phyloP scores from a whole-genome alignment of 2,888 invertebrate species.

The Meiosimyza decipiens region DNA sequence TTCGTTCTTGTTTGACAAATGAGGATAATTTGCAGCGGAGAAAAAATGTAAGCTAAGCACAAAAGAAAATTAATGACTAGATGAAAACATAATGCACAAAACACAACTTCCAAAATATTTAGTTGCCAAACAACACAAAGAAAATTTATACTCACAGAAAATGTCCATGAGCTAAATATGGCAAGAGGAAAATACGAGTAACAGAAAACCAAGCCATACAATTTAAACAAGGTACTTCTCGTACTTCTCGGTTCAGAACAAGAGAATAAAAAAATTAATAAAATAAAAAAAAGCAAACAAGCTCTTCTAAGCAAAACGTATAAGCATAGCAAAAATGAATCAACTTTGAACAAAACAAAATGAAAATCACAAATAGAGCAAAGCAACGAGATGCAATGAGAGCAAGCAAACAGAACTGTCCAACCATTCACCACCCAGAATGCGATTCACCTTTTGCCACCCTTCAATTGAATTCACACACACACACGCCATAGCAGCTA shows the following conservation, averaged over 20 bases:
- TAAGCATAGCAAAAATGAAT: neutral
- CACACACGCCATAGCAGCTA: neutral
- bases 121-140: constrained; percentile 15
- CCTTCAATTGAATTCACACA: neutral
- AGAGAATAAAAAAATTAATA: constrained; percentile 8
- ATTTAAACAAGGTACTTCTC: constrained; percentile 6
- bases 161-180: constrained; percentile 47
- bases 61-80: no score
- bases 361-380: neutral
- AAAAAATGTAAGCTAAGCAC: no score
- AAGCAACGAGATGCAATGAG: no score
- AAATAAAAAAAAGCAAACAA: constrained; percentile 12
- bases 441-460: neutral
- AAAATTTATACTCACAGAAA: constrained; percentile 26
- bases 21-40: no score
- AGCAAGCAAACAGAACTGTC: constrained; percentile 1
- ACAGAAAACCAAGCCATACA: constrained; percentile 7
- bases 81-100: no score
- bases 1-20: no score
- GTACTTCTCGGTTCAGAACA: neutral
- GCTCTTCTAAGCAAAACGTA: no score
- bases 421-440: constrained; percentile 1
- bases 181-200: constrained; percentile 26
- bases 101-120: no score
- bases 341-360: neutral